These are phyloP conservation scores for Drosophila auraria DNA, from an alignment of 1,140 invertebrate genomes.

Conservation along the genomic window DNA sequence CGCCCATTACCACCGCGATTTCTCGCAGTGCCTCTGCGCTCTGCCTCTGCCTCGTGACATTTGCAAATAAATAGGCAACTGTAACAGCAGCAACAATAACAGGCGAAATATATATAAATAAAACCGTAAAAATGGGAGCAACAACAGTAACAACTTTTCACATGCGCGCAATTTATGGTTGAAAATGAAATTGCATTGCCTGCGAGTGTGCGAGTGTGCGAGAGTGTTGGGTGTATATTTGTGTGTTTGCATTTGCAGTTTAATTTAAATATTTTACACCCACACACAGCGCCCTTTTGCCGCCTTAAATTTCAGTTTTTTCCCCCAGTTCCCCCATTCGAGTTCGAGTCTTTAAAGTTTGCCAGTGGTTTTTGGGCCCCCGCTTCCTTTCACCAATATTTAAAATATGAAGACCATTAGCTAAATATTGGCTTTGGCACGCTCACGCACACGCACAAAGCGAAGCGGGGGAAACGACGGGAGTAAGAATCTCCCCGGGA, in stretches of 20 bases:
- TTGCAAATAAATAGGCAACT: slow-evolving; percentile 74
- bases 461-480: neutral
- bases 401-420: slow-evolving; percentile 84
- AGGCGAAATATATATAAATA: slow-evolving; percentile 34
- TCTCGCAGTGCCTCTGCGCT: neutral
- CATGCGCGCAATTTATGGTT: slow-evolving; percentile 70
- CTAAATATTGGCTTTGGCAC: slow-evolving; percentile 83
- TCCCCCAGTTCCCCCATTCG: neutral
- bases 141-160: slow-evolving; percentile 46
- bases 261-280: slow-evolving; percentile 74
- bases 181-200: slow-evolving; percentile 76
- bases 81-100: slow-evolving; percentile 30
- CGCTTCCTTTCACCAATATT: slow-evolving; percentile 59
- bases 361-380: slow-evolving; percentile 23
- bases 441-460: slow-evolving; percentile 57
- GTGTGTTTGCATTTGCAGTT: slow-evolving; percentile 61
- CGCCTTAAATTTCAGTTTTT: slow-evolving; percentile 36
- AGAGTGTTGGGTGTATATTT: slow-evolving; percentile 17
- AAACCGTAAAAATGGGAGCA: slow-evolving; percentile 50
- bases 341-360: slow-evolving; percentile 32
- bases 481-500: slow-evolving; percentile 42
- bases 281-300: slow-evolving; percentile 17
- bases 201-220: slow-evolving; percentile 1
- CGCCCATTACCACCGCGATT: slow-evolving; percentile 8
- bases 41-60: slow-evolving; percentile 64